Evolutionary conservation across 2,797 vertebrate species (phyloP).

Genomic region (Pangasius macronema): DNA sequence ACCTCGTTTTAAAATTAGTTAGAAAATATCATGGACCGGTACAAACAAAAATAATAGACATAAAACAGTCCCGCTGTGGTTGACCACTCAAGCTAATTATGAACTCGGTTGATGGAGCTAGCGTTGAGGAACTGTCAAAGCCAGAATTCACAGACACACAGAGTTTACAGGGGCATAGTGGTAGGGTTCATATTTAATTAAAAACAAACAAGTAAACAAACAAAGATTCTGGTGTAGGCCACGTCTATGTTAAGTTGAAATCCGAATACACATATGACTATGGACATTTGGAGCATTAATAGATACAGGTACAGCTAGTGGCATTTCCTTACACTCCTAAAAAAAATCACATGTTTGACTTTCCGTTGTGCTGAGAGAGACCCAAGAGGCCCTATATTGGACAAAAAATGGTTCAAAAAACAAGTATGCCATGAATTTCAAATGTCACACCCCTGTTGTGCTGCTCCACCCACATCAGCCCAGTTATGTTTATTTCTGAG

Average conservation of each 20-base stretch:
- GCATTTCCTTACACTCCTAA: background rate
- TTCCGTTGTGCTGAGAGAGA: background rate
- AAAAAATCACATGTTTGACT: background rate
- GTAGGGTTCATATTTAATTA: background rate
- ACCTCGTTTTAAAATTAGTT: too few species aligned
- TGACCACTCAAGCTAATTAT: background rate
- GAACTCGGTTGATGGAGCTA: background rate
- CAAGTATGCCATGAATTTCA: background rate
- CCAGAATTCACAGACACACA: background rate
- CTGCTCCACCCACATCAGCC: slow-evolving; percentile 8
- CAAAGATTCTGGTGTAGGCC: background rate
- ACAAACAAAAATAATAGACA: background rate
- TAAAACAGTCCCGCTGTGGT: background rate
- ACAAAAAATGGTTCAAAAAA: background rate
- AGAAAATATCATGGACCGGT: background rate
- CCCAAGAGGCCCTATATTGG: background rate
- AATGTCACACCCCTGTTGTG: background rate
- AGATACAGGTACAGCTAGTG: background rate
- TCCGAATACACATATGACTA: background rate
- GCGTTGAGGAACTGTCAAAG: background rate
- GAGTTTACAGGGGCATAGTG: background rate
- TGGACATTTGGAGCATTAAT: background rate
- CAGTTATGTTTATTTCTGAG: slow-evolving; percentile 9
- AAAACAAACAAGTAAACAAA: background rate
- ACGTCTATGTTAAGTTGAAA: background rate